Conservation (phyloP, 1,140 invertebrate species). For the Ostrea edulis region DNA sequence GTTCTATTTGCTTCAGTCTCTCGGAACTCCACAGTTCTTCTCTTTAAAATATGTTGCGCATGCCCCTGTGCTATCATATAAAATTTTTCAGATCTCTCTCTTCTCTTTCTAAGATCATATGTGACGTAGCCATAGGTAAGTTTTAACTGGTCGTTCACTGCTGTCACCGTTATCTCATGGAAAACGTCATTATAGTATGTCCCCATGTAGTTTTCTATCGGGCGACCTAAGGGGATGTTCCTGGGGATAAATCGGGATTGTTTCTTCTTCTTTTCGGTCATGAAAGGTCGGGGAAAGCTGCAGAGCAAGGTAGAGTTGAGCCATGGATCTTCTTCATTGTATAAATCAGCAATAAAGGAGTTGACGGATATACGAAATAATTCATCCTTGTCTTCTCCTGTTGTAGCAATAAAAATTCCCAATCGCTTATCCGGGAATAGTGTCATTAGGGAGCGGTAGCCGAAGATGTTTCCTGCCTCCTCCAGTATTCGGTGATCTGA, state of each 20-base stretch:
- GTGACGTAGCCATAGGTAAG: constrained; percentile 43
- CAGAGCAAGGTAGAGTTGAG: constrained; percentile 61
- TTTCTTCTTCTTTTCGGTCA: background rate
- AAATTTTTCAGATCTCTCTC: constrained; percentile 14
- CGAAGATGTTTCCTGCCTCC: constrained; percentile 63
- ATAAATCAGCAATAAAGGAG: constrained; percentile 58
- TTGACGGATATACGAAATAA: constrained; percentile 52
- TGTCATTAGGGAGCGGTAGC: constrained; percentile 60
- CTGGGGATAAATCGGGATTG: background rate
- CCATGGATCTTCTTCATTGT: constrained; percentile 60
- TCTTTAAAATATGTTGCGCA: constrained; percentile 35
- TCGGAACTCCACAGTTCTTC: background rate
- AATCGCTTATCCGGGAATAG: constrained; percentile 58
- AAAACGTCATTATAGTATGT: constrained; percentile 39
- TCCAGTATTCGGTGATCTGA: constrained; percentile 58
- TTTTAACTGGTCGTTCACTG: constrained; percentile 24
- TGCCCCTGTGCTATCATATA: background rate
- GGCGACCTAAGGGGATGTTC: constrained; percentile 14
- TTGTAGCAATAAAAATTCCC: constrained; percentile 64
- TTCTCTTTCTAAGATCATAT: constrained; percentile 25
- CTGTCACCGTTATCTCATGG: background rate
- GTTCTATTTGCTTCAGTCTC: constrained; percentile 29
- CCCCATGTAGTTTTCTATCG: constrained; percentile 5
- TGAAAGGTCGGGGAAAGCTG: constrained; percentile 61
- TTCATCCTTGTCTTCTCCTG: constrained; percentile 58